Evolutionary conservation across 2,113 vertebrate species (phyloP).

Genomic region (Elephantulus edwardii): DNA sequence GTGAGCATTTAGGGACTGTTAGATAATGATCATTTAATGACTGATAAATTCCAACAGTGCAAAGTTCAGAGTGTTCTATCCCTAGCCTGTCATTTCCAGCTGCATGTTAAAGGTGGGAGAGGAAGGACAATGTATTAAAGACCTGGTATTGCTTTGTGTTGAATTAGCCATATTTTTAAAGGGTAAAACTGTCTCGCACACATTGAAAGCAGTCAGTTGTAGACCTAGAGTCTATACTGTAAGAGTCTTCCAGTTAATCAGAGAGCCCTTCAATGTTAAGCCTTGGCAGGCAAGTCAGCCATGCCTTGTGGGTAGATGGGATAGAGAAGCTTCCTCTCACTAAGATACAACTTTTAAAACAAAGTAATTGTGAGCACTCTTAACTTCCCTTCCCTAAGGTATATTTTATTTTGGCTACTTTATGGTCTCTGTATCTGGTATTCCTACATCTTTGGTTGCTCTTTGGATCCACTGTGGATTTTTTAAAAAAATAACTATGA

Average conservation of each 20-base stretch:
- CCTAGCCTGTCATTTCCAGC: slow-evolving; percentile 52
- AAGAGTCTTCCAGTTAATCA: slow-evolving; percentile 14
- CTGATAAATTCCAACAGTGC: slow-evolving; percentile 72
- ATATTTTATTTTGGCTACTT: slow-evolving; percentile 78
- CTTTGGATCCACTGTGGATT: slow-evolving; percentile 80
- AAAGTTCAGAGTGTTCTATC: slow-evolving; percentile 66
- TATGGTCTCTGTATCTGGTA: slow-evolving; percentile 76
- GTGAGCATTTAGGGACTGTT: slow-evolving; percentile 84
- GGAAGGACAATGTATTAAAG: slow-evolving; percentile 55
- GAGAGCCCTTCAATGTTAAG: slow-evolving; percentile 14
- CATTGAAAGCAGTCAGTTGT: slow-evolving; percentile 33
- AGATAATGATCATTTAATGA: slow-evolving; percentile 83
- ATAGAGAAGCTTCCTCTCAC: slow-evolving; percentile 52
- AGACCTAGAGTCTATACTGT: slow-evolving; percentile 24
- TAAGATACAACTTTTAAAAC: slow-evolving; percentile 55
- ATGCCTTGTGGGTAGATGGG: not conserved
- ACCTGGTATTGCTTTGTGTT: slow-evolving; percentile 70
- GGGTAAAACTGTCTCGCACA: slow-evolving; percentile 71
- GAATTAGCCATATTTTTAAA: slow-evolving; percentile 35
- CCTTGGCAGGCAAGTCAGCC: not conserved
- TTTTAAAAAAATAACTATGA: slow-evolving; percentile 73
- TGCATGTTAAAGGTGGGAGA: slow-evolving; percentile 49
- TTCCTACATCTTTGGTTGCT: slow-evolving; percentile 77
- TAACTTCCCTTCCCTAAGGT: slow-evolving; percentile 70
- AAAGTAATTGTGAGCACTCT: slow-evolving; percentile 53